These are phyloP conservation scores for Merops nubicus DNA, from an alignment of 2,113 vertebrate genomes.

Conservation along the genomic window DNA sequence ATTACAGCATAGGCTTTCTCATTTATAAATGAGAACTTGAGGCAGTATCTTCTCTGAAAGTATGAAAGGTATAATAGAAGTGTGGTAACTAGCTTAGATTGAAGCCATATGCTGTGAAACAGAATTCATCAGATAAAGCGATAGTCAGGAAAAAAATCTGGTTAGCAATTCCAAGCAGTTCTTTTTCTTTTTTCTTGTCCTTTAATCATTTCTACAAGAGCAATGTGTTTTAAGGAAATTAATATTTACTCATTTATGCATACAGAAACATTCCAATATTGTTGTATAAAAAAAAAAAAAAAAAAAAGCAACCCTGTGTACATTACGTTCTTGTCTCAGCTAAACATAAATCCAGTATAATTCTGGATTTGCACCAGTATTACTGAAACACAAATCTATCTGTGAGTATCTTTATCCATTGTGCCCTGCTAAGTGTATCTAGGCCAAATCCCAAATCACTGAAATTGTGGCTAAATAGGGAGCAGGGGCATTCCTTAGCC, in stretches of 20 bases:
- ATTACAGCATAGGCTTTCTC: not conserved
- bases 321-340: not conserved
- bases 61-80: not conserved
- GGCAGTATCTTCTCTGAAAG: not conserved
- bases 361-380: slow-evolving; percentile 43
- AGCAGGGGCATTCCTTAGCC: not conserved
- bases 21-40: slow-evolving; percentile 13
- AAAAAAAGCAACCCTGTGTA: not conserved
- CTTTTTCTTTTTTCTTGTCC: not conserved
- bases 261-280: not conserved
- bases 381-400: not conserved
- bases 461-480: not conserved
- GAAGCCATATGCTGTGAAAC: not conserved
- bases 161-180: not conserved
- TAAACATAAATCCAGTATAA: slow-evolving; percentile 39
- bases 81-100: not conserved
- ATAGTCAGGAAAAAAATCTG: not conserved
- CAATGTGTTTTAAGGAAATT: not conserved
- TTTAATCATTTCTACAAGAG: not conserved
- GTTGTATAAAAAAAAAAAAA: too few relatives aligned
- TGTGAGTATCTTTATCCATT: slow-evolving; percentile 14
- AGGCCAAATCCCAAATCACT: not conserved
- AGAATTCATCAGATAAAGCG: not conserved
- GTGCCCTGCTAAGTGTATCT: not conserved
- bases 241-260: not conserved